These are phyloP conservation scores for Balaenoptera acutorostrata DNA, from an alignment of 2,113 vertebrate species.

Conservation along the genomic window DNA sequence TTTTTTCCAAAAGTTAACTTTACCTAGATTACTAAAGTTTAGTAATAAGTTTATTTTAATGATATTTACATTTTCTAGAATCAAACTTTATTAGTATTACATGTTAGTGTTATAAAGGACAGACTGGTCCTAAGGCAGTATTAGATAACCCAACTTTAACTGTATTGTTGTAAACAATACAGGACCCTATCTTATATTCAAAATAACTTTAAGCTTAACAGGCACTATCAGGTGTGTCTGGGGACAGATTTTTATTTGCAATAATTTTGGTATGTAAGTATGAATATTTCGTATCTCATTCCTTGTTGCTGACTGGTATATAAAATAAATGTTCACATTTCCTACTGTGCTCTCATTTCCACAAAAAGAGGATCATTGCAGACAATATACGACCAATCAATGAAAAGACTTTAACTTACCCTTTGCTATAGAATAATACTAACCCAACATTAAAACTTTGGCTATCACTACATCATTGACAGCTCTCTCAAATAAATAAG, in stretches of 20 bases:
- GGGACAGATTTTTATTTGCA: background rate
- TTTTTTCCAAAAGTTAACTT: background rate
- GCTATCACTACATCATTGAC: background rate
- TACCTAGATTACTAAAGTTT: background rate
- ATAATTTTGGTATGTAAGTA: background rate
- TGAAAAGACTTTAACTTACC: background rate
- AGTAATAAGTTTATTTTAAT: background rate
- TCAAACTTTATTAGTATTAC: background rate
- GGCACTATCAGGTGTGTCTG: background rate
- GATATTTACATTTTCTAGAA: background rate
- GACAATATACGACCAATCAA: background rate
- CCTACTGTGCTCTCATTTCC: background rate
- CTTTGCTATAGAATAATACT: background rate
- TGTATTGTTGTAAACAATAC: background rate
- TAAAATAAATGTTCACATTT: background rate
- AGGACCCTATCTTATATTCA: background rate
- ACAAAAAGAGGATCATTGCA: background rate
- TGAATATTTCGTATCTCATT: background rate
- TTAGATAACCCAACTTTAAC: background rate
- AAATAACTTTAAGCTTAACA: background rate
- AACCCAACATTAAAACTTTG: slow-evolving; percentile 5
- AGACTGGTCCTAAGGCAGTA: background rate
- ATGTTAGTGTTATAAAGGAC: background rate
- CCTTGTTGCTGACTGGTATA: background rate
- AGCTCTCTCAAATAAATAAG: background rate